phyloP scores from a whole-genome alignment of 2,797 vertebrate species.

The Clarias platycephalus region DNA sequence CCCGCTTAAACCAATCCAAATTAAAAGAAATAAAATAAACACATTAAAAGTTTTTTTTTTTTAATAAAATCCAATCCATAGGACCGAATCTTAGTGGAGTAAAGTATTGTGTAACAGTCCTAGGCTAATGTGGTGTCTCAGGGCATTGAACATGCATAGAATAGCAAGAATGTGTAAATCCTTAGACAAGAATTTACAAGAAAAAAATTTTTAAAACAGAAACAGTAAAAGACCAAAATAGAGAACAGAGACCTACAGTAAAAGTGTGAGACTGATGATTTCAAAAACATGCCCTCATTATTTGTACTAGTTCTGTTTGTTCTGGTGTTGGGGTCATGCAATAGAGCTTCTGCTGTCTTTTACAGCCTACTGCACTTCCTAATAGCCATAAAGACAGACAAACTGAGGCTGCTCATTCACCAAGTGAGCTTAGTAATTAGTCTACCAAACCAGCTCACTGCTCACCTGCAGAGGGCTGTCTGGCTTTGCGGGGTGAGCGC shows the following conservation, averaged over 20 bases:
- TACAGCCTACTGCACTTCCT: slow-evolving; percentile 1
- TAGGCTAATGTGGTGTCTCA: slow-evolving; percentile 45
- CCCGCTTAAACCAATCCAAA: background rate
- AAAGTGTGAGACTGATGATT: slow-evolving; percentile 43
- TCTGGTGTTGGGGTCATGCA: slow-evolving; percentile 5
- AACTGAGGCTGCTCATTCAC: slow-evolving; percentile 27
- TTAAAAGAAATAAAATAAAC: background rate
- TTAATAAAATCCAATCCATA: background rate
- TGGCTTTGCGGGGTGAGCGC: slow-evolving; percentile 88
- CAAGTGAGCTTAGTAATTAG: slow-evolving; percentile 14
- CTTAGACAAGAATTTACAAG: slow-evolving; percentile 47
- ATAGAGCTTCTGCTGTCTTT: background rate
- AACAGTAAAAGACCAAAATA: slow-evolving; percentile 33
- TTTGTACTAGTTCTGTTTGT: slow-evolving; percentile 31
- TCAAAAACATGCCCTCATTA: background rate
- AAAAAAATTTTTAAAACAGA: slow-evolving; percentile 37
- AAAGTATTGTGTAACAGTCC: slow-evolving; percentile 38
- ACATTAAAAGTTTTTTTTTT: no score
- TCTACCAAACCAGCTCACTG: slow-evolving; percentile 10
- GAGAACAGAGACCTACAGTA: slow-evolving; percentile 36
- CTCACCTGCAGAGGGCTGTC: slow-evolving; percentile 92
- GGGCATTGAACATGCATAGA: slow-evolving; percentile 1
- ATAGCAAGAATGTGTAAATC: slow-evolving; percentile 44
- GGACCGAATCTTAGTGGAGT: background rate
- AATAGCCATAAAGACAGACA: slow-evolving; percentile 20